Base-by-base conservation (phyloP, 2,888 invertebrate species). In the Labia minor region DNA sequence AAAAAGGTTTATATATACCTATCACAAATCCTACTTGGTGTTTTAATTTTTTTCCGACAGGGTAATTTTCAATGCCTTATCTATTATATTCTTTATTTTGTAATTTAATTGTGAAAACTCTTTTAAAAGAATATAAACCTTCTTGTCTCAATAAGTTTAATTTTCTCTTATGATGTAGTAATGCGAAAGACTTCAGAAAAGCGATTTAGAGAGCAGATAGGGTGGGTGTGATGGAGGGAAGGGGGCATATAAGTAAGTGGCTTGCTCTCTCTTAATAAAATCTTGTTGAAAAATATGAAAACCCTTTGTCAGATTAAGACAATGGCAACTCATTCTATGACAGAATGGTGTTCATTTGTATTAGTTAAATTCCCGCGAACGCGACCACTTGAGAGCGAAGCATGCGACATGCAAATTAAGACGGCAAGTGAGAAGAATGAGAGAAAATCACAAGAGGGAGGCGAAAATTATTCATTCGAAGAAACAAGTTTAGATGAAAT, bases 281-380 rank as follows among this genome's bases (percentile, higher is more conserved):
- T 49, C 49, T 49, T 49, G 49, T 49, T 49, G 49, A 49, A 49
- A 49, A 49, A 49, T 49, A 49, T 49, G 49, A 49, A 49, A 33
- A 49, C 49, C 49, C 49, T 49, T 49, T 49, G 49, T 49, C 49
- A 49, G 49, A 49, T 49, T 49, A 49, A 49, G 16, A 49, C 49
- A 49, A 49, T 49, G 49, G 49, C 49, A 16, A 14, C 49, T 14
- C 49, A 49, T 49, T 49, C n/a, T 49, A 49, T 49, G 16, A 16
- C 49, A 16, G 14, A 49, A 49, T 49, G 49, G 49, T 49, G 49
- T 49, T 49, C 49, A 49, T 49, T 49, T 49, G 49, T 49, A 49
- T 49, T 49, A 49, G 49, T 49, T 49, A 49, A 49, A 49, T 49
- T 49, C 49, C 14, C 16, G 49, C 49, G 14, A 49, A 49, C 49